These are phyloP conservation scores for Crossocerus cetratus DNA, from an alignment of 2,888 invertebrate species.

Conservation along the genomic window DNA sequence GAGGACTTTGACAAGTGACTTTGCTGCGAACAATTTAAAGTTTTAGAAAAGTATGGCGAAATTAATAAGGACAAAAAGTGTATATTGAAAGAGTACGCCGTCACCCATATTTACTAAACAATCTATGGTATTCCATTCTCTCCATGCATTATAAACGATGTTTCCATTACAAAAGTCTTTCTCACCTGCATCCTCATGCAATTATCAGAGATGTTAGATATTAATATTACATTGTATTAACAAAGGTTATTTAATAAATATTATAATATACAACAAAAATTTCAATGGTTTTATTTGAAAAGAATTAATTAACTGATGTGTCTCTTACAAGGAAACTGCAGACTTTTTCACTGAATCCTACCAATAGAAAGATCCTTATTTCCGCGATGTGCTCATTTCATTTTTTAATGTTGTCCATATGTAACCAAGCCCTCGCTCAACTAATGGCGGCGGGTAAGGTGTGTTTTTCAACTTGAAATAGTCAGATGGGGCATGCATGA, in stretches of 20 bases:
- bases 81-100: no score
- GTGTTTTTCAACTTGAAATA: slow-evolving; percentile 88
- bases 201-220: slow-evolving; percentile 39
- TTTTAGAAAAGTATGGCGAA: no score
- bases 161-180: neutral
- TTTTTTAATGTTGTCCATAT: slow-evolving; percentile 74
- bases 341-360: neutral
- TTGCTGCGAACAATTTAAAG: slow-evolving; percentile 9
- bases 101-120: neutral
- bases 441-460: slow-evolving; percentile 83
- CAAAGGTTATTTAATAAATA: slow-evolving; percentile 52
- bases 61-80: no score
- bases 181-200: slow-evolving; percentile 21
- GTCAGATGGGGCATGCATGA: slow-evolving; percentile 95
- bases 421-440: slow-evolving; percentile 70
- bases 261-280: slow-evolving; percentile 51
- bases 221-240: slow-evolving; percentile 53
- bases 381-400: slow-evolving; percentile 63
- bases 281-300: slow-evolving; percentile 13
- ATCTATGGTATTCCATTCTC: slow-evolving; percentile 30
- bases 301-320: neutral
- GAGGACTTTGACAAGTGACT: slow-evolving; percentile 2
- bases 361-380: slow-evolving; percentile 35
- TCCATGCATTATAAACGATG: slow-evolving; percentile 16
- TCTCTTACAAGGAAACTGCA: neutral